Conservation (phyloP, 2,888 invertebrate species). For the Pyrochroa serraticornis region DNA sequence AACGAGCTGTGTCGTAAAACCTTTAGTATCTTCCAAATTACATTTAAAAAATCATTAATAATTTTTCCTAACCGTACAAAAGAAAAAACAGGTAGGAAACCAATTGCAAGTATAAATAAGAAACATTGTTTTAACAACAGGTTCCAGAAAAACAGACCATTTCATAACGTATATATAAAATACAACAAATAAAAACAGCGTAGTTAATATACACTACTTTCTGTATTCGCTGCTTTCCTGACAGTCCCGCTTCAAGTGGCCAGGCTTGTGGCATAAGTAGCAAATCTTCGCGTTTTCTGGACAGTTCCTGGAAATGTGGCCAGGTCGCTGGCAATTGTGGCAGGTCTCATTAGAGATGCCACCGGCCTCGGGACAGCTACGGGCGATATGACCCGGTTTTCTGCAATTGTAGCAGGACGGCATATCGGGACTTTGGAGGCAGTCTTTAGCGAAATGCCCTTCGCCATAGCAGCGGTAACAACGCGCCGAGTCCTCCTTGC, state of each 20-base stretch:
- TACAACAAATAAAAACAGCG: constrained; percentile 33
- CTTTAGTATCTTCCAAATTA: constrained; percentile 24
- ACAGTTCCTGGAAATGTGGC: constrained; percentile 88
- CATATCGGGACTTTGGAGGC: constrained; percentile 78
- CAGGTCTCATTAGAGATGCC: constrained; percentile 68
- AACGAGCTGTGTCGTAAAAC: constrained; percentile 17
- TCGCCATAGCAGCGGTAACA: constrained; percentile 91
- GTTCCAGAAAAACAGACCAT: constrained; percentile 30
- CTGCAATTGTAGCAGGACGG: constrained; percentile 96
- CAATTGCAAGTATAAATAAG: constrained; percentile 29
- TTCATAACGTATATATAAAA: constrained; percentile 36
- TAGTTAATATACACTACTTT: constrained; percentile 51
- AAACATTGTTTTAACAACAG: constrained; percentile 30
- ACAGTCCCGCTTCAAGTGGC: constrained; percentile 90
- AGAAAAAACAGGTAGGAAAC: constrained; percentile 30
- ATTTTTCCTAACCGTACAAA: constrained; percentile 21
- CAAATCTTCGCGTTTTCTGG: constrained; percentile 86
- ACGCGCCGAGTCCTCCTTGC: constrained; percentile 90
- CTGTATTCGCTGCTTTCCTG: constrained; percentile 77
- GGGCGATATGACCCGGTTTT: constrained; percentile 90
- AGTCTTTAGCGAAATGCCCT: constrained; percentile 93
- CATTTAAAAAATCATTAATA: constrained; percentile 22
- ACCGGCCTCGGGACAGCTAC: constrained; percentile 80
- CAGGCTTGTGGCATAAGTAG: constrained; percentile 91
- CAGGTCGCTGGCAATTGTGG: constrained; percentile 94